Evolutionary conservation across 2,797 vertebrate genomes (phyloP).

Genomic region (Zenarchopterus dispar): DNA sequence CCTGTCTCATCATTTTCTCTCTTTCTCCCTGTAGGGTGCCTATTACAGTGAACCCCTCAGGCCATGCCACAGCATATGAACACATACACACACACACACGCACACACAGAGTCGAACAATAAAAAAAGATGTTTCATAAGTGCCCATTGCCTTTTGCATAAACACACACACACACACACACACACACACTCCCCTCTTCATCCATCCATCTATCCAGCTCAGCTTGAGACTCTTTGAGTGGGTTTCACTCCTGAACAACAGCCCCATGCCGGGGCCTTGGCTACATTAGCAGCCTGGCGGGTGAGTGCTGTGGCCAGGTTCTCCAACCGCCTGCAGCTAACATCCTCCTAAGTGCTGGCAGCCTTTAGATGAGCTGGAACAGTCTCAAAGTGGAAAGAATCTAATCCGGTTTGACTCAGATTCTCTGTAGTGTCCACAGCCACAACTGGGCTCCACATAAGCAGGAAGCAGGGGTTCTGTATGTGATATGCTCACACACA

Average conservation of each 20-base stretch:
- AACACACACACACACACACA: conserved; percentile 5
- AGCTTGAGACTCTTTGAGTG: conserved; percentile 64
- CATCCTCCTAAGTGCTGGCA: conserved; percentile 66
- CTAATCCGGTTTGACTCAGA: conserved; percentile 65
- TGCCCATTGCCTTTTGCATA: not conserved
- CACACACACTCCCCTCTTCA: conserved; percentile 4
- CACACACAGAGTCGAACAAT: conserved; percentile 28
- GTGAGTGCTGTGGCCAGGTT: conserved; percentile 33
- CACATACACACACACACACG: conserved; percentile 24
- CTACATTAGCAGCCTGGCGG: conserved; percentile 68
- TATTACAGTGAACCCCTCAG: conserved; percentile 63
- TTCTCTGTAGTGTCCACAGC: conserved; percentile 28
- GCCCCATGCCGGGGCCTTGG: conserved; percentile 59
- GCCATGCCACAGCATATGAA: conserved; percentile 45
- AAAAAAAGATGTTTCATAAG: conserved; percentile 4
- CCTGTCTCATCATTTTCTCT: conserved; percentile 66
- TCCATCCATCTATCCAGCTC: conserved; percentile 49
- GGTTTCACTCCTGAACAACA: conserved; percentile 42
- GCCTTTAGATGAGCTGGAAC: conserved; percentile 66
- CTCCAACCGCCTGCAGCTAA: conserved; percentile 62
- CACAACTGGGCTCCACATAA: conserved; percentile 44
- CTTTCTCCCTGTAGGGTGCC: conserved; percentile 64
- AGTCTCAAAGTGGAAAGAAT: conserved; percentile 66
- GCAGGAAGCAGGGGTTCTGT: conserved; percentile 40
- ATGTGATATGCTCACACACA: conserved; percentile 21